Evolutionary conservation across 2,113 vertebrate species (phyloP).

Genomic region (Pogonocichla stellata): DNA sequence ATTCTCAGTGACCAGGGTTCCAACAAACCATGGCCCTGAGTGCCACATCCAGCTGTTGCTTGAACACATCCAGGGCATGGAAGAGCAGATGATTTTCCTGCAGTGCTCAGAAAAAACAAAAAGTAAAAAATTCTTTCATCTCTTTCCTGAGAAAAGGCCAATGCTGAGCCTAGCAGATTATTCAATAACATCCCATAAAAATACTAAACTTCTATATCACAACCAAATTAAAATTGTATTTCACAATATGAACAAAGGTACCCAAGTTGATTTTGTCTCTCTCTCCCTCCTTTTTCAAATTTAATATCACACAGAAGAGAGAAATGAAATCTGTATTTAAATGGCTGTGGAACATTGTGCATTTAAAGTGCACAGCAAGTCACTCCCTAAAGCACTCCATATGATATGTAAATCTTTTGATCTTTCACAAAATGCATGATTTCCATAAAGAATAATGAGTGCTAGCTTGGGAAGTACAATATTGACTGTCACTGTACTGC

Average conservation of each 20-base stretch:
- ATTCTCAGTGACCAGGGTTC: no score
- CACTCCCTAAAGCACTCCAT: constrained; percentile 80
- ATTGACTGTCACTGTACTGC: constrained; percentile 74
- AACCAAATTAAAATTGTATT: constrained; percentile 67
- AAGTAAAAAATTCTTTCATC: not conserved
- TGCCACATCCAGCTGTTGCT: rapidly evolving
- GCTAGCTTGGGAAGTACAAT: constrained; percentile 77
- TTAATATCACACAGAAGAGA: constrained; percentile 67
- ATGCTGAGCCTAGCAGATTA: constrained; percentile 50
- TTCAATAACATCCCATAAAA: constrained; percentile 58
- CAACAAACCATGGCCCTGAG: not conserved
- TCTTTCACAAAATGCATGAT: constrained; percentile 79
- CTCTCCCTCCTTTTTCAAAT: constrained; percentile 43
- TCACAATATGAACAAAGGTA: constrained; percentile 67
- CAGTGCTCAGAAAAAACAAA: not conserved
- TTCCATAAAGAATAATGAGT: constrained; percentile 79
- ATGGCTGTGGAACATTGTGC: constrained; percentile 70
- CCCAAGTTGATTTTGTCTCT: constrained; percentile 50
- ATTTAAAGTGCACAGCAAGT: constrained; percentile 81
- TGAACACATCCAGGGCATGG: not conserved
- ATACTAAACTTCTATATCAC: constrained; percentile 59
- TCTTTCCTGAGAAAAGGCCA: constrained; percentile 45
- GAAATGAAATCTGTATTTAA: constrained; percentile 76
- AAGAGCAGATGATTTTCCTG: not conserved
- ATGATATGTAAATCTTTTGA: constrained; percentile 84